Conservation (phyloP, 2,888 invertebrate genomes). For the Anthophora plumipes region DNA sequence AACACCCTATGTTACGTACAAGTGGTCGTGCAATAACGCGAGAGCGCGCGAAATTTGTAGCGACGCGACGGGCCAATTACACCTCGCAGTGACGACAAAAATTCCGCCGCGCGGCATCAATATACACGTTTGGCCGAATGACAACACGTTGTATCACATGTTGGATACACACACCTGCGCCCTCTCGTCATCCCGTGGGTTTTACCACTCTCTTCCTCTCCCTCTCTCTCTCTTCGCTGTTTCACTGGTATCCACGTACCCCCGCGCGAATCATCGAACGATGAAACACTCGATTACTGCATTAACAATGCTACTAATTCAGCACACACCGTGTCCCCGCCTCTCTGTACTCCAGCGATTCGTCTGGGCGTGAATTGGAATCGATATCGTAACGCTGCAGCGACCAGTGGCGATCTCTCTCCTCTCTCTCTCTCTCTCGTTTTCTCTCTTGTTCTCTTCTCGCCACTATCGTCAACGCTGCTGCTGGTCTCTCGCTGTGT, state of each 20-base stretch:
- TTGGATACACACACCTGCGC: constrained; percentile 66
- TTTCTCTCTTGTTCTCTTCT: background rate
- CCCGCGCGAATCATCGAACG: constrained; percentile 78
- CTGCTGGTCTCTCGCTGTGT: constrained; percentile 27
- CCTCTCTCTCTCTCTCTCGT: background rate
- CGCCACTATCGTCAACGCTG: too few relatives aligned
- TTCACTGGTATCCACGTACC: background rate
- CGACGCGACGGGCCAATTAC: constrained; percentile 46
- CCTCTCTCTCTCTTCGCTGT: background rate
- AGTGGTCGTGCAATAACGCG: background rate
- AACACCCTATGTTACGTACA: background rate
- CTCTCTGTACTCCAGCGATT: constrained; percentile 25
- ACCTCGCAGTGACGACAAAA: constrained; percentile 41
- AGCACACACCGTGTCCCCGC: constrained; percentile 50
- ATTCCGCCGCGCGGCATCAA: constrained; percentile 37
- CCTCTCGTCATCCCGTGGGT: constrained; percentile 72
- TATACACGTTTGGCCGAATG: constrained; percentile 68
- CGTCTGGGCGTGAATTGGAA: constrained; percentile 59
- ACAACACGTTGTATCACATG: constrained; percentile 77
- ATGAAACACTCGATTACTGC: constrained; percentile 82
- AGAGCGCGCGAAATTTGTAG: constrained; percentile 43
- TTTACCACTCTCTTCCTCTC: constrained; percentile 32
- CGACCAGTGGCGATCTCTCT: constrained; percentile 47
- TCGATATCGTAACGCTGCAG: constrained; percentile 69
- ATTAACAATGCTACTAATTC: constrained; percentile 82